Conservation (phyloP, 2,113 vertebrate genomes). For the Menura novaehollandiae region DNA sequence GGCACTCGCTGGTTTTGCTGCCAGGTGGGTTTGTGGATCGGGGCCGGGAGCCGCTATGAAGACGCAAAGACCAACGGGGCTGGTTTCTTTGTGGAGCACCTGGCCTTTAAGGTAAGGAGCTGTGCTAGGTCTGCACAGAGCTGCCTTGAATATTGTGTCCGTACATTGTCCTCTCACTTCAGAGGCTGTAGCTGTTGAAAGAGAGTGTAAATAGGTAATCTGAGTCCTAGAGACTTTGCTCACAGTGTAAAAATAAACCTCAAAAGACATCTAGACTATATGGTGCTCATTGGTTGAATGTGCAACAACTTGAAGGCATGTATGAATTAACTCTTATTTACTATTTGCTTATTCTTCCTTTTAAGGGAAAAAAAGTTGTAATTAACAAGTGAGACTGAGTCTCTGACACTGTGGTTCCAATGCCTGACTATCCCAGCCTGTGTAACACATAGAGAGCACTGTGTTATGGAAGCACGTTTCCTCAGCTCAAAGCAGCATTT, state of each 20-base stretch:
- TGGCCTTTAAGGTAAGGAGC: constrained; percentile 89
- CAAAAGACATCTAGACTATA: not conserved
- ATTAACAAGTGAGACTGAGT: not conserved
- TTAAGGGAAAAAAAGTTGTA: not conserved
- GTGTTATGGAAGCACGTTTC: rapidly evolving
- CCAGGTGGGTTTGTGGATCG: constrained; percentile 92
- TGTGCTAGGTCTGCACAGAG: not conserved
- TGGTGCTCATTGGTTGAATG: not conserved
- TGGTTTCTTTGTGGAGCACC: constrained; percentile 89
- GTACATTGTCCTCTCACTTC: rapidly evolving
- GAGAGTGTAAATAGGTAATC: not conserved
- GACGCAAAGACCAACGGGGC: constrained; percentile 85
- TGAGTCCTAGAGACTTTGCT: not conserved
- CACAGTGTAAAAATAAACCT: not conserved
- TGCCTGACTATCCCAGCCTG: not conserved
- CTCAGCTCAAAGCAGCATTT: not conserved
- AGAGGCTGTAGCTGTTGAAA: not conserved
- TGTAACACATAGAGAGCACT: rapidly evolving
- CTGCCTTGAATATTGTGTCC: not conserved
- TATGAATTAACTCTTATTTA: not conserved
- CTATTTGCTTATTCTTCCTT: not conserved
- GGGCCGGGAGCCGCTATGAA: constrained; percentile 87
- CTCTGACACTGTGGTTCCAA: not conserved
- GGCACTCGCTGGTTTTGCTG: not conserved
- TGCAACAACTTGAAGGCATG: rapidly evolving